Evolutionary conservation across 2,797 vertebrate species (phyloP).

Genomic region (Eulemur mongoz): DNA sequence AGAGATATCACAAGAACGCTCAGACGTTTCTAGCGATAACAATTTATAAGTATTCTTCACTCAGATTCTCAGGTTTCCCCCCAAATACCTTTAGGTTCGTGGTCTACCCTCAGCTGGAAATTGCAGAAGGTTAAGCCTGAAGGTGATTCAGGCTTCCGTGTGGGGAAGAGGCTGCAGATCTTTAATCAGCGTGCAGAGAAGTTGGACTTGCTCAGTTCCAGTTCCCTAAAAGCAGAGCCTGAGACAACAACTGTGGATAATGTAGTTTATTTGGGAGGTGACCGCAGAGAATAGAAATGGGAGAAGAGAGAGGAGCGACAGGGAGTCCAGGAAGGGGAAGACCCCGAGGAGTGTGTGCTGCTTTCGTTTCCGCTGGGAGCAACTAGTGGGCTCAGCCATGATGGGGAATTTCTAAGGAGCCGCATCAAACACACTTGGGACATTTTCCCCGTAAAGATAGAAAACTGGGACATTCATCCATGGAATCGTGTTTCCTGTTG

Average conservation of each 20-base stretch:
- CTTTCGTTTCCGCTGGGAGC: fast-evolving
- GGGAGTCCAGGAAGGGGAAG: neutral
- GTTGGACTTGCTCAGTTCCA: neutral
- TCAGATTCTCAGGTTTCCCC: too few species aligned
- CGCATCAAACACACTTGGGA: fast-evolving
- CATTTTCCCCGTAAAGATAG: neutral
- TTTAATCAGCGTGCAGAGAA: neutral
- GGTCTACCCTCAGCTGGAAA: neutral
- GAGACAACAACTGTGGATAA: too few species aligned
- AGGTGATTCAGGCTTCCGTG: too few species aligned
- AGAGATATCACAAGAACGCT: fast-evolving
- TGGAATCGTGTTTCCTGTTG: too few species aligned
- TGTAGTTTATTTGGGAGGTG: too few species aligned
- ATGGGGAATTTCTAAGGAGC: neutral
- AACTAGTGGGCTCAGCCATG: neutral
- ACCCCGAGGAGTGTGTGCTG: fast-evolving
- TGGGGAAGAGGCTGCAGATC: neutral
- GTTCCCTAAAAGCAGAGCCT: neutral
- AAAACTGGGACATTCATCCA: neutral
- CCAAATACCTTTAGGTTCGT: too few species aligned
- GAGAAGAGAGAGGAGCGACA: too few species aligned
- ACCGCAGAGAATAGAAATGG: neutral
- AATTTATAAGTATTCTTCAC: too few species aligned
- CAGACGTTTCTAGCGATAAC: too few species aligned
- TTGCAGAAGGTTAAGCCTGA: too few species aligned